Evolutionary conservation across 2,888 invertebrate genomes (phyloP).

Genomic region (Drosophila diplacantha): DNA sequence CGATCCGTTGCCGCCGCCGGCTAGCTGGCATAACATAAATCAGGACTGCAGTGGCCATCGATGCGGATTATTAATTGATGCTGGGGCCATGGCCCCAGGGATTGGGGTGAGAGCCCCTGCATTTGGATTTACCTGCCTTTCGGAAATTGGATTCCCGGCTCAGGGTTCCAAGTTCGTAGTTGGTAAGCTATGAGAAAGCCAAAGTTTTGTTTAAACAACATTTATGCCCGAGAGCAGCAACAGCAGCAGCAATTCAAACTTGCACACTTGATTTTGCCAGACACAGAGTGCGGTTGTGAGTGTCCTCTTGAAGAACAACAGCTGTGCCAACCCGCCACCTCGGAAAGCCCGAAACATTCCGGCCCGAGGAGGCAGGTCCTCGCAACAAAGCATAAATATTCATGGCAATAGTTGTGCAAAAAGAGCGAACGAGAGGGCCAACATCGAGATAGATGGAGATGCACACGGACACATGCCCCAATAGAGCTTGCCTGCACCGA

Average conservation of each 20-base stretch:
- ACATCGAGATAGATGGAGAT: slow-evolving; percentile 13
- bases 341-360: slow-evolving; percentile 1
- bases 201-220: slow-evolving; percentile 40
- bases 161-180: slow-evolving; percentile 6
- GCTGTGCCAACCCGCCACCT: slow-evolving; percentile 13
- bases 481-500: slow-evolving; percentile 1
- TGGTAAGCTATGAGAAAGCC: slow-evolving; percentile 20
- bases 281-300: slow-evolving; percentile 18
- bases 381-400: slow-evolving; percentile 65
- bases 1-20: slow-evolving; percentile 21
- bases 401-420: slow-evolving; percentile 48
- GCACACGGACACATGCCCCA: slow-evolving; percentile 44
- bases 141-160: slow-evolving; percentile 24
- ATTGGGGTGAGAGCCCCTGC: not conserved
- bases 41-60: slow-evolving; percentile 13
- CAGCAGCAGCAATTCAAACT: slow-evolving; percentile 40
- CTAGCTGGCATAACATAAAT: slow-evolving; percentile 42
- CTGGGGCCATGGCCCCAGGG: not conserved
- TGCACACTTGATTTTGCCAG: slow-evolving; percentile 64
- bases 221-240: slow-evolving; percentile 21
- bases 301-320: slow-evolving; percentile 32
- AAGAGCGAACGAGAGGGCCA: slow-evolving; percentile 20
- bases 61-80: slow-evolving; percentile 23
- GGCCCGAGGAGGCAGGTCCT: slow-evolving; percentile 33
- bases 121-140: slow-evolving; percentile 10